Evolutionary conservation across 2,888 invertebrate species (phyloP).

Genomic region (Xanthorhoe designata): DNA sequence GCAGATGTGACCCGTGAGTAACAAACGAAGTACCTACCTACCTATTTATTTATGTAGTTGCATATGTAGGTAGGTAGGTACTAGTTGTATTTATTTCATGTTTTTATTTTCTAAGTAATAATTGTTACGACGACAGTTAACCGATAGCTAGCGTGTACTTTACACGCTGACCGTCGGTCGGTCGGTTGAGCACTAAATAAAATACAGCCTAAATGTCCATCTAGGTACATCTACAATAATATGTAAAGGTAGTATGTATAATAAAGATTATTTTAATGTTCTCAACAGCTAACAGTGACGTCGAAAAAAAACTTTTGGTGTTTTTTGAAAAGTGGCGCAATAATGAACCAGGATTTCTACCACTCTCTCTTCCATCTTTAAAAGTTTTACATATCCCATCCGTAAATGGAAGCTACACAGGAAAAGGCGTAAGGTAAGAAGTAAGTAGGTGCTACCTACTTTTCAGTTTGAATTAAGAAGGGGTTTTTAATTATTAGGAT

Average conservation of each 20-base stretch:
- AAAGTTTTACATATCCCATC: constrained; percentile 41
- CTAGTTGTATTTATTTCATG: too few species aligned
- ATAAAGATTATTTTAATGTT: not conserved
- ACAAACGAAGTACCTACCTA: constrained; percentile 33
- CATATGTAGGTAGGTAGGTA: too few species aligned
- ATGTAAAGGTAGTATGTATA: too few species aligned
- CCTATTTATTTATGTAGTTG: not conserved
- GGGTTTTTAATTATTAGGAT: not conserved
- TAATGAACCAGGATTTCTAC: constrained; percentile 27
- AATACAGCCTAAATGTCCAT: too few species aligned
- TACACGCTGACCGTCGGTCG: too few species aligned
- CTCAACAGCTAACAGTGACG: constrained; percentile 45
- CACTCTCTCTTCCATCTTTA: constrained; percentile 43
- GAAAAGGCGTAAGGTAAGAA: constrained; percentile 50
- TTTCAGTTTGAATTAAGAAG: not conserved
- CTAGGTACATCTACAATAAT: too few species aligned
- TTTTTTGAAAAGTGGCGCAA: constrained; percentile 49
- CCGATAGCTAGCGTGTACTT: too few species aligned
- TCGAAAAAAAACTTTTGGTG: constrained; percentile 42
- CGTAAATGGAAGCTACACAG: constrained; percentile 48
- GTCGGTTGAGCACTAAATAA: too few species aligned
- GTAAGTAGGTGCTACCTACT: not conserved
- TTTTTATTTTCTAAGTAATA: too few species aligned
- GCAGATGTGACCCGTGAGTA: constrained; percentile 41
- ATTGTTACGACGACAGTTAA: too few species aligned